A percentile compares a stretch with the other conserved stretches of the same genome.
These are phyloP conservation scores for Meles meles DNA, from an alignment of 2,113 vertebrate species.

Conservation along the genomic window DNA sequence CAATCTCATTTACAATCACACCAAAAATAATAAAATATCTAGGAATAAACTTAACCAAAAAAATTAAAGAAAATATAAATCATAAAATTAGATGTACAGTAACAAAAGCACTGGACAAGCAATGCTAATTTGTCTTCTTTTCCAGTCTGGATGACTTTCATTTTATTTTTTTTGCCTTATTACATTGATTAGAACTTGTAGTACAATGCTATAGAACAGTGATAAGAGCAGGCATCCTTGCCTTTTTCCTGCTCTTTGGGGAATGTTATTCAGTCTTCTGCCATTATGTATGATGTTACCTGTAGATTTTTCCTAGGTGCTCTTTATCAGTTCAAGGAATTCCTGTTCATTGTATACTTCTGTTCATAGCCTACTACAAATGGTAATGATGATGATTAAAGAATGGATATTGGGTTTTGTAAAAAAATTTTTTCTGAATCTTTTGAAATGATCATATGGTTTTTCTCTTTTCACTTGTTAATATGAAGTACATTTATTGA, in stretches of 20 bases:
- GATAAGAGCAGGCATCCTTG: background rate
- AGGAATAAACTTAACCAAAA: background rate
- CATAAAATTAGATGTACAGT: background rate
- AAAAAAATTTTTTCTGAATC: background rate
- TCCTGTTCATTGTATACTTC: background rate
- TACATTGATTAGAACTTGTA: background rate
- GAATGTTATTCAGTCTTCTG: background rate
- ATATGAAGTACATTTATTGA: background rate
- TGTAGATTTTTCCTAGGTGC: background rate
- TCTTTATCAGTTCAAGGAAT: background rate
- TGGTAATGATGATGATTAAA: background rate
- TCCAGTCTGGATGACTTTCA: background rate
- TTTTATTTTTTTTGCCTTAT: background rate
- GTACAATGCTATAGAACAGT: background rate
- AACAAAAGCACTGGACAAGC: background rate
- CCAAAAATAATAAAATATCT: background rate
- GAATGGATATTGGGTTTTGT: background rate
- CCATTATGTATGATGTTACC: background rate
- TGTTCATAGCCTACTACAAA: background rate
- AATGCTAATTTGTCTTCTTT: background rate
- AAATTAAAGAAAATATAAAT: background rate
- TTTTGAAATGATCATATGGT: background rate
- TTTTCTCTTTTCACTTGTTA: background rate
- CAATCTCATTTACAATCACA: background rate
- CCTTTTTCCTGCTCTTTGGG: background rate